These are phyloP conservation scores for Belgica antarctica DNA, from an alignment of 2,888 invertebrate genomes.

Conservation along the genomic window DNA sequence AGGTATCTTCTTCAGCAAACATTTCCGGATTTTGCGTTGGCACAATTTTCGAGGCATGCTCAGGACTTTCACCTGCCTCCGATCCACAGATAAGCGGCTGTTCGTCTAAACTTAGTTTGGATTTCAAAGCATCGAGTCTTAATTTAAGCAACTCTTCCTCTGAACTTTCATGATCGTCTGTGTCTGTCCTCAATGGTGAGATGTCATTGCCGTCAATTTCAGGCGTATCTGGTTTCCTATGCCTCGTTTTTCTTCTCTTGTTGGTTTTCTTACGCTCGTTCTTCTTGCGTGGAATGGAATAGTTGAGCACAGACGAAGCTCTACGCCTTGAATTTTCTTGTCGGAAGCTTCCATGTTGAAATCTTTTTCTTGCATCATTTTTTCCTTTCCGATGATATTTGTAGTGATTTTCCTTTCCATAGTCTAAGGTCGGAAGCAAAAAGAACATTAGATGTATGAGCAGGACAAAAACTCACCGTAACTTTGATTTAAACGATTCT, in stretches of 20 bases:
- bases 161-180: not conserved
- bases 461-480: not conserved
- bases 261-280: not conserved
- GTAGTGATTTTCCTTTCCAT: conserved; percentile 32
- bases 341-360: not conserved
- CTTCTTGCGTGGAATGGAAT: conserved; percentile 16
- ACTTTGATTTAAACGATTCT: not conserved
- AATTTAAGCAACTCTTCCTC: conserved; percentile 16
- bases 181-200: too few species aligned
- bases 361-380: conserved; percentile 14
- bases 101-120: conserved; percentile 11
- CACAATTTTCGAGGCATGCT: not conserved
- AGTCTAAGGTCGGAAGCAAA: not conserved
- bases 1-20: not conserved
- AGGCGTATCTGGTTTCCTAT: too few species aligned
- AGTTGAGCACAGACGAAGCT: conserved; percentile 10
- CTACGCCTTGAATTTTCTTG: not conserved
- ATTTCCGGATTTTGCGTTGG: not conserved
- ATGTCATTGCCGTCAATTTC: not conserved
- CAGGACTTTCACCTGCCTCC: not conserved
- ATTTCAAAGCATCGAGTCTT: conserved; percentile 25
- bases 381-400: not conserved
- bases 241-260: too few species aligned
- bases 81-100: not conserved
- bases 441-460: not conserved